These are phyloP conservation scores for Pelvicachromis taeniatus DNA, from an alignment of 2,113 vertebrate species.

Conservation along the genomic window DNA sequence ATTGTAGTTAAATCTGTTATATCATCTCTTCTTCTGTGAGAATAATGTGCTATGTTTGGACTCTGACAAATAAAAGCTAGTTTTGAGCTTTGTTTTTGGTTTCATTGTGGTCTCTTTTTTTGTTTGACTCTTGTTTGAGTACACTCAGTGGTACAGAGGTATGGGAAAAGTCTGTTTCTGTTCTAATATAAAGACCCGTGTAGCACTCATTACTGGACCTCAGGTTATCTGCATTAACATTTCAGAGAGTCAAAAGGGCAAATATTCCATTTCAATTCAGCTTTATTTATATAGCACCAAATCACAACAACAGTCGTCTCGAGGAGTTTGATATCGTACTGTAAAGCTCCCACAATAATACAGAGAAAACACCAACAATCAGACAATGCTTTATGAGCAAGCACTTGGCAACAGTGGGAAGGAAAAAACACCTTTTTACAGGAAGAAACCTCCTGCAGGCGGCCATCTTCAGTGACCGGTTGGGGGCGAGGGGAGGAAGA, in stretches of 20 bases:
- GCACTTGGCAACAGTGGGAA: not conserved
- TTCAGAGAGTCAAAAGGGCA: not conserved
- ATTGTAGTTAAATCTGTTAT: too few relatives aligned
- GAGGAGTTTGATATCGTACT: not conserved
- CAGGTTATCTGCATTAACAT: not conserved
- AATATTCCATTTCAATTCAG: not conserved
- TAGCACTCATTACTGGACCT: not conserved
- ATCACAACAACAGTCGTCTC: not conserved
- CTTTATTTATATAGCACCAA: not conserved
- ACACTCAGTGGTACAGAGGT: not conserved
- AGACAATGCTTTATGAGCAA: not conserved
- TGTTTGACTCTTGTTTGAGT: not conserved
- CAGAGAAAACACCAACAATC: not conserved
- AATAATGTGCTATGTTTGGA: not conserved
- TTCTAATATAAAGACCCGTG: not conserved
- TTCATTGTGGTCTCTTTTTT: not conserved
- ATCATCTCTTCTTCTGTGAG: too few relatives aligned
- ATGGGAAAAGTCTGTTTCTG: not conserved
- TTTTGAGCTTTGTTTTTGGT: not conserved
- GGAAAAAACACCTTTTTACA: too few relatives aligned
- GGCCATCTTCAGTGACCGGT: too few relatives aligned
- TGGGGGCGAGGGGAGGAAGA: too few relatives aligned
- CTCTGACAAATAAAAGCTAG: not conserved
- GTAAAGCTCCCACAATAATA: not conserved
- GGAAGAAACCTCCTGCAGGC: not conserved